Evolutionary conservation across 2,888 invertebrate genomes (phyloP), one percentile per base, ranked within the genome.

Genomic region (Apodemia duryi): DNA sequence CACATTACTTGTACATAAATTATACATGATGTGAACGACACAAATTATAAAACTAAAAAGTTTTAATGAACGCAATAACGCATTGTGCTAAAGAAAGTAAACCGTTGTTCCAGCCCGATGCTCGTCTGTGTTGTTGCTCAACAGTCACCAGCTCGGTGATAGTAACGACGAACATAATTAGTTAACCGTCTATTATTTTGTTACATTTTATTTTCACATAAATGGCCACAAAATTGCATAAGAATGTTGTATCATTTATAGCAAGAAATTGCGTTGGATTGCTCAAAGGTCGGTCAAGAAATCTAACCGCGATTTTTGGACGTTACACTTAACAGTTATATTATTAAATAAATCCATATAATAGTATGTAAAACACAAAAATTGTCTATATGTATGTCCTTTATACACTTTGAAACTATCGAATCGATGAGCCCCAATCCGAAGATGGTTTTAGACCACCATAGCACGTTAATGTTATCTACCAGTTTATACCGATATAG

Each of bases 61-160:
- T 54, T 29, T 57, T 57, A 32, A 57, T 13, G 29, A 57, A 57
- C 32, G 32, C 57, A 35, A 21, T 57, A 66, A 46, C 67, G 67
- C 64, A 64, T 63, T 66, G 63, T 66, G 80, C 74, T 73, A 74
- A 86, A 84, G 86, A 88, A 88, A 88, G 88, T 86, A 83, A 84
- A 82, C 76, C 80, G 80, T 71, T 79, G 74, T 87, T 87, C 85
- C 86, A 78, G 75, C 71, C 76, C 71, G 85, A 70, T 82, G 83
- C 65, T 62, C 63, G 61, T 63, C 63, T 46, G 46, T 43, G 43
- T 49, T n/a, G n/a, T 60, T 60, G 57, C 57, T 6, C 57, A 60
- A 60, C 57, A 32, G 32, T 60, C 57, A 29, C 32, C 57, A 35
- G 57, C 57, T 35, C 5, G 57, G 57, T 13, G 57, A 57, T 57